These are phyloP conservation scores for Paramuricea clavata DNA, from an alignment of 92 coral and sea anemone genomes.

Conservation along the genomic window DNA sequence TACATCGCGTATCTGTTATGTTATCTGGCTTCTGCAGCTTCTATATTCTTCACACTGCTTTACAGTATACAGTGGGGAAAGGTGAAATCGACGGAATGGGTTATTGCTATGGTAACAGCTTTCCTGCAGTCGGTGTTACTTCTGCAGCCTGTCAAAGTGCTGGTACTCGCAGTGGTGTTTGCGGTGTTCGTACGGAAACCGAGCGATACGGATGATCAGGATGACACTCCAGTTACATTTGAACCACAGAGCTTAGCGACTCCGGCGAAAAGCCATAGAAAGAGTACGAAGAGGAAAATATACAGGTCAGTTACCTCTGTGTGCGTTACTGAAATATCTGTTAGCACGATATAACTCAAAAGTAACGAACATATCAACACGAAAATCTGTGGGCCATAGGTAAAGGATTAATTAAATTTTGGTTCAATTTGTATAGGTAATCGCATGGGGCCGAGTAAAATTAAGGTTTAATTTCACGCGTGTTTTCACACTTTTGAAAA, in stretches of 20 bases:
- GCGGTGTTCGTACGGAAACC: not conserved
- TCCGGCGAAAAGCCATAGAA: not conserved
- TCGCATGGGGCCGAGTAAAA: no score
- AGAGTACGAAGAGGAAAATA: not conserved
- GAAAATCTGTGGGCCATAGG: no score
- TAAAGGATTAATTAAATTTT: no score
- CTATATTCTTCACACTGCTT: slow-evolving; percentile 81
- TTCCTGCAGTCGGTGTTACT: slow-evolving; percentile 84
- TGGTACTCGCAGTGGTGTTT: not conserved
- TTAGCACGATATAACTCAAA: no score
- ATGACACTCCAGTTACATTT: not conserved
- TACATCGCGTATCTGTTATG: not conserved
- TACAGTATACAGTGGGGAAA: slow-evolving; percentile 91
- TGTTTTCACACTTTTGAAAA: no score
- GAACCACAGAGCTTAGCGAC: not conserved
- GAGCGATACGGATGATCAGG: not conserved
- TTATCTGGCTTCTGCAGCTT: slow-evolving; percentile 58
- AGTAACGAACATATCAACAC: no score
- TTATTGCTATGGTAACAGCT: slow-evolving; percentile 80
- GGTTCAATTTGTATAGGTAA: no score
- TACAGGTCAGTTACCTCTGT: not conserved
- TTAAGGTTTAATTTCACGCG: no score
- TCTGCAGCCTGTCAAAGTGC: slow-evolving; percentile 81
- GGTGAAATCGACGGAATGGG: slow-evolving; percentile 83
- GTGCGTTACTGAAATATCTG: no score